A percentile compares a stretch with the other conserved stretches of the same genome.
Conservation (phyloP, 2,888 invertebrate species). For the Apotomis betuletana region DNA sequence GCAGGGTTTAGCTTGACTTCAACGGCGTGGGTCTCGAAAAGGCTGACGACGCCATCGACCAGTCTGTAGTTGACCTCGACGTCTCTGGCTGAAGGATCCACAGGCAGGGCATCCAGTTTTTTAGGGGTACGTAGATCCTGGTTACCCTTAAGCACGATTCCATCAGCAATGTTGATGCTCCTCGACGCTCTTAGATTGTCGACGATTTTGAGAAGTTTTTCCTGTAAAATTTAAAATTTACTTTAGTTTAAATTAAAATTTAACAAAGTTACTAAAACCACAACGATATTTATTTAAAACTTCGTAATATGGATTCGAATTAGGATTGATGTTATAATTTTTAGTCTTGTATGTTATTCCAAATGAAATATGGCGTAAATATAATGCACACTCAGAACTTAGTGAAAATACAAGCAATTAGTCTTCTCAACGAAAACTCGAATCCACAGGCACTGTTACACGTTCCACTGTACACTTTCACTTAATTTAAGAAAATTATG, state of each 20-base stretch:
- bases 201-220: conserved; percentile 87
- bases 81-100: conserved; percentile 89
- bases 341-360: not conserved
- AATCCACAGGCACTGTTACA: conserved; percentile 54
- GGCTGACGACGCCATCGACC: conserved; percentile 88
- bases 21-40: conserved; percentile 90
- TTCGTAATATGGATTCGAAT: not conserved
- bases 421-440: conserved; percentile 49
- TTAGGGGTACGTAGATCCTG: conserved; percentile 76
- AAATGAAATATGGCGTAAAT: not conserved
- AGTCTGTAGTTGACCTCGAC: conserved; percentile 88
- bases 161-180: conserved; percentile 85
- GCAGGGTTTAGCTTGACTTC: conserved; percentile 91
- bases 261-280: not conserved
- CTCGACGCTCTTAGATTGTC: conserved; percentile 79
- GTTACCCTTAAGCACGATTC: conserved; percentile 84
- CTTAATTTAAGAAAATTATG: conserved; percentile 69
- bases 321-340: not conserved
- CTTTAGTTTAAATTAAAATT: conserved; percentile 8
- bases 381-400: conserved; percentile 30
- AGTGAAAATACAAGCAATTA: conserved; percentile 52
- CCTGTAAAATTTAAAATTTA: conserved; percentile 75
- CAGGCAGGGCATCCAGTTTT: conserved; percentile 86
- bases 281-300: no score
- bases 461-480: conserved; percentile 71